These are phyloP conservation scores for Callospermophilus lateralis DNA, from an alignment of 2,113 vertebrate genomes.

Conservation along the genomic window DNA sequence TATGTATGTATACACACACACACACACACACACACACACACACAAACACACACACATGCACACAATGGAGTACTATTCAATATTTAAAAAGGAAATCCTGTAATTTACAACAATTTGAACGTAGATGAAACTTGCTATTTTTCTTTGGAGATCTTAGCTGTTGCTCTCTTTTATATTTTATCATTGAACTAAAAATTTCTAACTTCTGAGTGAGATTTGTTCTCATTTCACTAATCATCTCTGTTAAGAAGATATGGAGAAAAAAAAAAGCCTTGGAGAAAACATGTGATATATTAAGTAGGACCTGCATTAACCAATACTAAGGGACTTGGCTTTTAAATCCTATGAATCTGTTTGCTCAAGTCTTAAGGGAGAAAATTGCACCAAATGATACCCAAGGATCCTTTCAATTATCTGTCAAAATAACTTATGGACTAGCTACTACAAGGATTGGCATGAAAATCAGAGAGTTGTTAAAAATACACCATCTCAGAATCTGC, in stretches of 20 bases:
- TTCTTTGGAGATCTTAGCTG: constrained; percentile 1
- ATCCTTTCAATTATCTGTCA: background rate
- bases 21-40: no score
- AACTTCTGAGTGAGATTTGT: background rate
- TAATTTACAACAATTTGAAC: background rate
- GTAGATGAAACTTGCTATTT: background rate
- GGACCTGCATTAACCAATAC: constrained; percentile 10
- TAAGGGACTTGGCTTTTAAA: background rate
- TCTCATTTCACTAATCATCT: constrained; percentile 8
- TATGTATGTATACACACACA: no score
- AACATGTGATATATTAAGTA: constrained; percentile 34
- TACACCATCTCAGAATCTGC: background rate
- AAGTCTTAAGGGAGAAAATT: background rate
- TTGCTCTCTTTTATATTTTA: background rate
- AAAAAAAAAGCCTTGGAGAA: background rate
- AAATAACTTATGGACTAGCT: background rate
- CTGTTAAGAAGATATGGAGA: no score
- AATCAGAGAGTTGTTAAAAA: constrained; percentile 7
- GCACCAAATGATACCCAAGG: background rate
- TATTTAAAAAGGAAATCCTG: background rate
- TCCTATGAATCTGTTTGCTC: background rate
- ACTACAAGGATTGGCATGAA: background rate
- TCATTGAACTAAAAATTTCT: background rate
- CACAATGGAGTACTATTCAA: background rate
- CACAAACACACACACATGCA: background rate